Evolutionary conservation across 2,888 invertebrate species (phyloP), one percentile per base, ranked within the genome.

Genomic region (Synanthedon myopaeformis): DNA sequence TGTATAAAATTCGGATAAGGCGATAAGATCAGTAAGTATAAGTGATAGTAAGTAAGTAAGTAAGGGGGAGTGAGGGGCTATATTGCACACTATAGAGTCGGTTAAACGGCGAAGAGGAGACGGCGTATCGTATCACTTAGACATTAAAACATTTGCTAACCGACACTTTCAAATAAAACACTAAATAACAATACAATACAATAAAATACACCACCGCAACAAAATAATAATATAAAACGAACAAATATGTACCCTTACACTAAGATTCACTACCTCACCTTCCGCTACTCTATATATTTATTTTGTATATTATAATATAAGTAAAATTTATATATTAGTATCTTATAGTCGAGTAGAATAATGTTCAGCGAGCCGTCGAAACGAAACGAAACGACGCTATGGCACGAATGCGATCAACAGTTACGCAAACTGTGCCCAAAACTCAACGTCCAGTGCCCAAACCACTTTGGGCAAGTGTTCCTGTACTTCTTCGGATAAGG

Each of bases 141-240:
- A n/a, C 13, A 45, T 14, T 42, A 42, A 52, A 12, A 42, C 42
- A 42, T 45, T 3, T 45, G 14, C 45, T 45, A 14, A 35, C 35
- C 35, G 35, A 35, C 35, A 35, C 35, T 13, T 45, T 6, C 12
- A 78, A 75, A 79, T 85, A 85, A 83, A 84, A 86, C 72, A 86
- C 86, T 85, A 86, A 86, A 86, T 85, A 86, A 86, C 86, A 84
- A 80, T 76, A 79, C 72, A 66, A 72, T n/a, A 80, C 78, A 78
- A 28, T n/a, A n/a, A n/a, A n/a, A n/a, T 77, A 83, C 74, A 75
- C 73, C 74, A 82, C 67, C 73, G 76, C 79, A 83, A 84, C 83
- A 76, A 80, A 83, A 76, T n/a, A n/a, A 67, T 69, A 73, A 35
- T 35, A 35, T 35, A 35, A 67, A 71, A 72, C 69, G 73, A 76